A percentile compares a stretch with the other conserved stretches of the same genome.
phyloP scores from a whole-genome alignment of 2,888 invertebrate genomes.

The Craniophora ligustri region DNA sequence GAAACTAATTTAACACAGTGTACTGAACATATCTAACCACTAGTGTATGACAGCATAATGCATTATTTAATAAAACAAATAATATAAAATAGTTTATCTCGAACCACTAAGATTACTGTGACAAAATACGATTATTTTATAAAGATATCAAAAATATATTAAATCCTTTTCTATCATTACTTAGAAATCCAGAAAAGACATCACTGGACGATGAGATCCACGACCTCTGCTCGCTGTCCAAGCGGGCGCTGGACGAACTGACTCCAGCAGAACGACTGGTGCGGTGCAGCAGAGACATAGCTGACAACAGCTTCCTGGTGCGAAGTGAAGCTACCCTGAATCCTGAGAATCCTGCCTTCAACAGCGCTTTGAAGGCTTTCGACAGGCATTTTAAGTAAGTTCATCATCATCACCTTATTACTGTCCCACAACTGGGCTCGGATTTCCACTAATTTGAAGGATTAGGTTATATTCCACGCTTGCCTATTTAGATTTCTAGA shows the following conservation, averaged over 20 bases:
- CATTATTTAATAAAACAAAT: too few species aligned
- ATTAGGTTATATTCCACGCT: too few species aligned
- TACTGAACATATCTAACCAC: too few species aligned
- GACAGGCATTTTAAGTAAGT: slow-evolving; percentile 79
- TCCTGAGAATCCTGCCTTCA: slow-evolving; percentile 71
- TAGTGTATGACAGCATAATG: too few species aligned
- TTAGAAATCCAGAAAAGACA: slow-evolving; percentile 74
- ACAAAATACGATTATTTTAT: too few species aligned
- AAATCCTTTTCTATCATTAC: background rate
- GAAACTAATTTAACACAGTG: too few species aligned
- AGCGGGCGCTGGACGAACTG: slow-evolving; percentile 66
- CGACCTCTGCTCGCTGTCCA: slow-evolving; percentile 74
- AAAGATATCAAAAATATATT: background rate
- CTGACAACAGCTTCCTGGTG: slow-evolving; percentile 73
- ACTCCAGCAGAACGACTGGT: slow-evolving; percentile 77
- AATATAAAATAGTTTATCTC: too few species aligned
- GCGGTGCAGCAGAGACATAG: slow-evolving; percentile 71
- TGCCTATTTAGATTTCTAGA: too few species aligned
- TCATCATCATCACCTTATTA: too few species aligned
- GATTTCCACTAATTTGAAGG: too few species aligned
- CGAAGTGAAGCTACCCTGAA: slow-evolving; percentile 77
- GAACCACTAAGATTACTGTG: too few species aligned
- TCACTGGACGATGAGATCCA: slow-evolving; percentile 76
- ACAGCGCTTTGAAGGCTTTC: slow-evolving; percentile 73
- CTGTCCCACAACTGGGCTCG: too few species aligned